Evolutionary conservation across 2,797 vertebrate species (phyloP), one percentile per base, ranked within the genome.

Genomic region (Megaceryle alcyon): DNA sequence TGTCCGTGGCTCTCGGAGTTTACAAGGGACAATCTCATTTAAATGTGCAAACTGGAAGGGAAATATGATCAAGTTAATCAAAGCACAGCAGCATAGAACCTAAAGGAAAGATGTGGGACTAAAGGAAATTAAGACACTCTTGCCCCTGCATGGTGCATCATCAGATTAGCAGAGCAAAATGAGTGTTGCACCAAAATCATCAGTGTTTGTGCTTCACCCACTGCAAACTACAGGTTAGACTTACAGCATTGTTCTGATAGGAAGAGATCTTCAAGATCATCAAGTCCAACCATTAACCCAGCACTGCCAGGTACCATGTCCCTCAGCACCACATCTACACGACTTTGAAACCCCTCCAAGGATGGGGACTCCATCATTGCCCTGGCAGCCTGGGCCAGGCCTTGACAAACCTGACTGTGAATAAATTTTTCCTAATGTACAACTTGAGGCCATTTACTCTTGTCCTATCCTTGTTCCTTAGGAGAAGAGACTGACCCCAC

Each of bases 41-140:
- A 70, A 90, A 78, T 44, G 25, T 41, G 14, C 17, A 70, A 60
- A 68, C 5, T 10, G 3, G 29, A 61, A 87, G 28, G 25, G 70
- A 91, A 85, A 49, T 4, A 39, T 0, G 0, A 29, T 21, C 3
- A 12, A 12, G 5, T 25, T 37, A 49, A 49, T 43, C 10, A 54
- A 59, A 65, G 43, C 53, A 19, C 7, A 23, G 48, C 39, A 60
- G 15, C 31, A 18, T 3, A 46, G 28, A 26, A 56, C 15, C 10
- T 31, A 68, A 39, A 70, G 59, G 31, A 69, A 71, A 75, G 9
- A 3, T 29, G 31, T 31, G 35, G 68, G 43, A 49, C 21, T 29
- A 29, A 57, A 57, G 31, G 48, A 76, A 92, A 51, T 51, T 3
- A 66, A 49, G 26, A 29, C 6, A 3, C 4, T 23, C 14, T 66